A percentile compares a stretch with the other conserved stretches of the same genome.
phyloP scores from a whole-genome alignment of 1,140 invertebrate species.

The Gryllus bimaculatus region DNA sequence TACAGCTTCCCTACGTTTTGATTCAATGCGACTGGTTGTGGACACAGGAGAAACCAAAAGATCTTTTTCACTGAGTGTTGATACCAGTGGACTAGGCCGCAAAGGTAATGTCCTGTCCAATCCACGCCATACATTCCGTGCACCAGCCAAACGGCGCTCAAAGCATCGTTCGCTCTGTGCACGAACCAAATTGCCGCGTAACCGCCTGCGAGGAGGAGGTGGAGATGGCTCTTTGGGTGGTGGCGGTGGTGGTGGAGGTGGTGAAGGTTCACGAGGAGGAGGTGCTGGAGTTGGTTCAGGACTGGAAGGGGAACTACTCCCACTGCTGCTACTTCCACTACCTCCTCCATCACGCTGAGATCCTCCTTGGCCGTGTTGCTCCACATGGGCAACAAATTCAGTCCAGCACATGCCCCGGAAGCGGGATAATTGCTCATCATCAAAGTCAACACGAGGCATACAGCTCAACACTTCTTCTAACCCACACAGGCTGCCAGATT shows the following conservation, averaged over 20 bases:
- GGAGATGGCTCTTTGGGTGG: background rate
- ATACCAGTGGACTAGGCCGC: constrained; percentile 22
- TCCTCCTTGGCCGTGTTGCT: constrained; percentile 6
- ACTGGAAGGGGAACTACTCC: background rate
- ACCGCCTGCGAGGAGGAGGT: constrained; percentile 8
- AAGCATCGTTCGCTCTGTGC: constrained; percentile 24
- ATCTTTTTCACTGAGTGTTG: constrained; percentile 24
- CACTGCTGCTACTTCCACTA: constrained; percentile 19
- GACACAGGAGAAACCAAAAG: constrained; percentile 23
- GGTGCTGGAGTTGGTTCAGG: constrained; percentile 9
- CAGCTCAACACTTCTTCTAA: constrained; percentile 45
- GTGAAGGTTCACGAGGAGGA: constrained; percentile 5
- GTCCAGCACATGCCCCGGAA: constrained; percentile 43
- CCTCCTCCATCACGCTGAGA: constrained; percentile 13
- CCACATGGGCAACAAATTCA: constrained; percentile 34
- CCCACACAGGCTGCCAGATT: constrained; percentile 40
- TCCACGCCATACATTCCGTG: constrained; percentile 19
- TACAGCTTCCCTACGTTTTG: constrained; percentile 46
- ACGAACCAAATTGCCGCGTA: constrained; percentile 24
- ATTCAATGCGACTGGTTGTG: constrained; percentile 24
- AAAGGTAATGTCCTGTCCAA: constrained; percentile 21
- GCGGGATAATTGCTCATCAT: constrained; percentile 45
- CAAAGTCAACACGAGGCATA: constrained; percentile 45
- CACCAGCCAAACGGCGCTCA: constrained; percentile 24
- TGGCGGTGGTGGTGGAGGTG: background rate